Conservation (phyloP, 2,113 vertebrate species). For the Aegotheles bennettii region DNA sequence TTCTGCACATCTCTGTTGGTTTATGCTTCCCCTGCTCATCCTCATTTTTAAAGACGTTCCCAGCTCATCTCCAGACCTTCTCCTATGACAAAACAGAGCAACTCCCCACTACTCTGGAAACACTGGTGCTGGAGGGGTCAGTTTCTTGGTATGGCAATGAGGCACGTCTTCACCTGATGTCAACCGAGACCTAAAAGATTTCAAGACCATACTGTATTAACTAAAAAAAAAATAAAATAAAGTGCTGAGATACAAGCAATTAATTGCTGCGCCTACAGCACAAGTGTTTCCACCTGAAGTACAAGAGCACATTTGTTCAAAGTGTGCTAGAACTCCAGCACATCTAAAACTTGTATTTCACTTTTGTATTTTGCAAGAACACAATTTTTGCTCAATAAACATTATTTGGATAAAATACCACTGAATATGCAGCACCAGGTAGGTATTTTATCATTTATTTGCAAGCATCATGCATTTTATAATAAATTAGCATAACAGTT, state of each 20-base stretch:
- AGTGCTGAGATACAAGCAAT: background rate
- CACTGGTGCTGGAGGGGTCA: background rate
- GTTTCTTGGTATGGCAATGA: background rate
- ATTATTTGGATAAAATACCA: background rate
- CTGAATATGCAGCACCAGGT: background rate
- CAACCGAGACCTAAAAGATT: background rate
- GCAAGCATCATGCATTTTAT: conserved; percentile 35
- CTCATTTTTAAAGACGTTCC: background rate
- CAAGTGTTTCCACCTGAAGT: background rate
- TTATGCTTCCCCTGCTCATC: background rate
- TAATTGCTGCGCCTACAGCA: background rate
- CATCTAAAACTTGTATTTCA: background rate
- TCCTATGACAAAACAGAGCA: background rate
- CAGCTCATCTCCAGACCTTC: background rate
- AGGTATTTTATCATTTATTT: conserved; percentile 43
- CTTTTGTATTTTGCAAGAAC: background rate
- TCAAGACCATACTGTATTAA: background rate
- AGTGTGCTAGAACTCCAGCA: background rate
- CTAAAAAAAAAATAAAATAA: background rate
- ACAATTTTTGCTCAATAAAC: background rate
- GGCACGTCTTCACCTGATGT: background rate
- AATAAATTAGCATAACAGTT: conserved; percentile 58
- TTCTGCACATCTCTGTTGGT: accelerated
- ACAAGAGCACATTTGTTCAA: background rate
- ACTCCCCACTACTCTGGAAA: background rate